phyloP scores from a whole-genome alignment of 1,140 invertebrate genomes.

The Neodiprion fabricii region DNA sequence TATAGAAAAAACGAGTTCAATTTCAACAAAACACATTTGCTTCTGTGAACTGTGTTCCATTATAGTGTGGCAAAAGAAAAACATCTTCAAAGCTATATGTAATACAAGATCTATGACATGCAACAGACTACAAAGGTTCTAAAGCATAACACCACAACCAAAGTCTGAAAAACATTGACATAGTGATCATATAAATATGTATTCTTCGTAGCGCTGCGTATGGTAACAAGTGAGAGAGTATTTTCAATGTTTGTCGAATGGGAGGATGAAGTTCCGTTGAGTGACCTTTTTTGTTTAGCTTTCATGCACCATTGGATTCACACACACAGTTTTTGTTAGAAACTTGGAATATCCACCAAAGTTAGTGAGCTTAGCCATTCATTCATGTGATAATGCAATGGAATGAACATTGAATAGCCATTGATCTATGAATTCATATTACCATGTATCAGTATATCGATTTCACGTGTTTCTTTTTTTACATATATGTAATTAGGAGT shows the following conservation, averaged over 20 bases:
- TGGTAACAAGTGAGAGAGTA: neutral
- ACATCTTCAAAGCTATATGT: too few relatives aligned
- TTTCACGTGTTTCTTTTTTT: neutral
- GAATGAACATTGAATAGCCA: neutral
- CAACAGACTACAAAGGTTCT: constrained; percentile 28
- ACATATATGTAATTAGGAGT: neutral
- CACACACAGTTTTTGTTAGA: neutral
- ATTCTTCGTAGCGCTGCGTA: neutral
- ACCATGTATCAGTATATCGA: neutral
- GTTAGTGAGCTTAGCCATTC: neutral
- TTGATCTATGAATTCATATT: too few relatives aligned
- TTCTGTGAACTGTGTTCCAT: too few relatives aligned
- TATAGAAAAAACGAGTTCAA: too few relatives aligned
- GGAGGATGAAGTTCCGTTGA: neutral
- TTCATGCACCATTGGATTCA: too few relatives aligned
- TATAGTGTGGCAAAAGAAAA: too few relatives aligned
- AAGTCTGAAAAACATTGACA: neutral
- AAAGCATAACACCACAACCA: neutral
- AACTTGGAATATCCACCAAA: neutral
- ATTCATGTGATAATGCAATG: neutral
- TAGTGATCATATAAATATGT: neutral
- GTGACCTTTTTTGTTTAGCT: neutral
- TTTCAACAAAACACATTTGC: too few relatives aligned
- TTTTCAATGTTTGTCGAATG: neutral
- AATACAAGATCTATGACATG: too few relatives aligned